phyloP scores from a whole-genome alignment of 2,797 vertebrate species.

The Vireo griseus region DNA sequence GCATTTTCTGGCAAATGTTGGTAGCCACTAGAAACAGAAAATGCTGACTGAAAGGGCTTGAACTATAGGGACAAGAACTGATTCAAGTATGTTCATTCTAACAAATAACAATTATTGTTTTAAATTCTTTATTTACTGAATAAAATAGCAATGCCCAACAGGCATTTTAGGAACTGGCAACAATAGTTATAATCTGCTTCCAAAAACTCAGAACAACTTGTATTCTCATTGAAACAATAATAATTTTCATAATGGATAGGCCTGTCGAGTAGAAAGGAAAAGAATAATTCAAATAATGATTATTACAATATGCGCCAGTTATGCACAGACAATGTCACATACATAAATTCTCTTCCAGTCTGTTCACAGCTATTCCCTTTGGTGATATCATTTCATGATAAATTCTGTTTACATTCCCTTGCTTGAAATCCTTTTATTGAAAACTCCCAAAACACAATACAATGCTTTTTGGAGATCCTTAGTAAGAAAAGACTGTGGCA shows the following conservation, averaged over 20 bases:
- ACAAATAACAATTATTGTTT: conserved; percentile 48
- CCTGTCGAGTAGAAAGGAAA: conserved; percentile 46
- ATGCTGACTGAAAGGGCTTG: background rate
- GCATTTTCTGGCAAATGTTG: background rate
- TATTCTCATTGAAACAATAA: conserved; percentile 64
- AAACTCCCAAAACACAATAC: background rate
- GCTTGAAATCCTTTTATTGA: background rate
- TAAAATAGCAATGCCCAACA: conserved; percentile 36
- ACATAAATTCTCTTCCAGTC: conserved; percentile 17
- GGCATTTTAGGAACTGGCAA: conserved; percentile 38
- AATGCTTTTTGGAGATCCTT: background rate
- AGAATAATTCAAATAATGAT: conserved; percentile 40
- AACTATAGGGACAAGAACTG: background rate
- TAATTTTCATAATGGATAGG: conserved; percentile 54
- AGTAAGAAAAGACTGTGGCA: background rate
- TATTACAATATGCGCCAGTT: conserved; percentile 19
- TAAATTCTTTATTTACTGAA: conserved; percentile 36
- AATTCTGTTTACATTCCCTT: conserved; percentile 26
- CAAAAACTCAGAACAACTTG: conserved; percentile 48
- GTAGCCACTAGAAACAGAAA: background rate
- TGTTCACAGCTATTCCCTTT: conserved; percentile 23
- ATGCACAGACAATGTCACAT: background rate
- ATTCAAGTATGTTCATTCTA: background rate
- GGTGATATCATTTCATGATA: background rate
- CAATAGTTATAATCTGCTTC: conserved; percentile 41